Percentiles rank a stretch among this genome's conserved stretches.
Evolutionary conservation across 1,140 invertebrate species (phyloP).

Genomic region (Caerostris extrusa): DNA sequence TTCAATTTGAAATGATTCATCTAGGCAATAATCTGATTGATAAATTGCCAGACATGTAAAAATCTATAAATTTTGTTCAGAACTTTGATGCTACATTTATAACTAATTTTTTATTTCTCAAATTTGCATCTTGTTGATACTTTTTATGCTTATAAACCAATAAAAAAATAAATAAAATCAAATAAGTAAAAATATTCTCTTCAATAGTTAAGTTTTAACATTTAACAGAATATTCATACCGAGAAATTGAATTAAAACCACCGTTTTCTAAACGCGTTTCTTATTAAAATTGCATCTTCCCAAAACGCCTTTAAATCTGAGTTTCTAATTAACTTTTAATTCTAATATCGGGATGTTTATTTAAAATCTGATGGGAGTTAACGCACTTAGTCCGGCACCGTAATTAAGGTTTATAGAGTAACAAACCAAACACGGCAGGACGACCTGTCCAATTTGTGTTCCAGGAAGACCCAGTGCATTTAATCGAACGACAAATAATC

Average conservation of each 20-base stretch:
- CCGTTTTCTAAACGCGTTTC: not conserved
- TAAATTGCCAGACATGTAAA: no score
- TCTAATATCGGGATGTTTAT: not conserved
- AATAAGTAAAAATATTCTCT: no score
- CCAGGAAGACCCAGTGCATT: slow-evolving; percentile 26
- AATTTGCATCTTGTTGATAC: no score
- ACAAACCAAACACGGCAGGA: not conserved
- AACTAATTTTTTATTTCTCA: no score
- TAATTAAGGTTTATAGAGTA: not conserved
- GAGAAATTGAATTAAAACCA: not conserved
- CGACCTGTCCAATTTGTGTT: slow-evolving; percentile 47
- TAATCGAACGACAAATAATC: slow-evolving; percentile 75
- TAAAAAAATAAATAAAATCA: no score
- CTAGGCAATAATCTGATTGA: no score
- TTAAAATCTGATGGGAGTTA: not conserved
- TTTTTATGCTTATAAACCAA: no score
- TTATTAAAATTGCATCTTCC: not conserved
- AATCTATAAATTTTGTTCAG: no score
- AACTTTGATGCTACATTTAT: no score
- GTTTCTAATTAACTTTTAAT: not conserved
- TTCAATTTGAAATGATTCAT: no score
- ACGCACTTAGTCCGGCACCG: not conserved
- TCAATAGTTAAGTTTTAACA: no score
- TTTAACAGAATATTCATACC: not conserved
- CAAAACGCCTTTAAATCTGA: not conserved